Base-by-base conservation (phyloP, 2,888 invertebrate genomes). In the Pteria penguin region DNA sequence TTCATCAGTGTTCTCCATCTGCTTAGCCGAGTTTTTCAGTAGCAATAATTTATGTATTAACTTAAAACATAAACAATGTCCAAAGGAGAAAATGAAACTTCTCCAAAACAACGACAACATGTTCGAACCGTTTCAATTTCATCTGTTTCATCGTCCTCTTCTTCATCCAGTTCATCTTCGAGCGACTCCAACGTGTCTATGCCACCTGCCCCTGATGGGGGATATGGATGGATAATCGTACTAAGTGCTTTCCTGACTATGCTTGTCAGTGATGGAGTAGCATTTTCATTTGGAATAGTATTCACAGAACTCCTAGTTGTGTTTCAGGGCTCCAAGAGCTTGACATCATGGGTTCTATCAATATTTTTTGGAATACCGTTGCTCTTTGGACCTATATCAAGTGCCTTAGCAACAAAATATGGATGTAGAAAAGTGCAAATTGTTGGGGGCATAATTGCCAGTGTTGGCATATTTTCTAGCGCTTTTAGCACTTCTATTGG, bases 171-270 rank as follows among this genome's bases (percentile, higher is more conserved):
- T 2, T 78, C 82, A 14, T 82, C 82, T 18, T 81, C 78, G 0
- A 80, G 75, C 32, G 81, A 82, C 5, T 84, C 82, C 3, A 68
- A 73, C 14, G 52, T 79, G 8, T 75, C 82, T 5, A 80, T 87
- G 78, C 88, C 89, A 2, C 82, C 86, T 26, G 86, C 90, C 2
- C 97, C 96, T 1, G 97, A 97, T 91, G 97, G 97, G 11, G 97
- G 97, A 18, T 97, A 96, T 96, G 97, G 97, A 4, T 98, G 97
- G 97, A 95, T 97, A 33, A 95, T 98, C 67, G 97, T 97, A 0
- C 95, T 95, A 78, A 96, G 96, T 29, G 95, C 97, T 0, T 97
- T 98, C 91, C 94, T 97, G 93, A 96, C 97, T 80, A 97, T 97
- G 91, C 94, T 97, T 80, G 96, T 98, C 86, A 97, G 97, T 55